Percentiles rank a stretch among this genome's conserved stretches.
These are phyloP conservation scores for Damaliscus lunatus DNA, from an alignment of 2,113 vertebrate species.

Conservation along the genomic window DNA sequence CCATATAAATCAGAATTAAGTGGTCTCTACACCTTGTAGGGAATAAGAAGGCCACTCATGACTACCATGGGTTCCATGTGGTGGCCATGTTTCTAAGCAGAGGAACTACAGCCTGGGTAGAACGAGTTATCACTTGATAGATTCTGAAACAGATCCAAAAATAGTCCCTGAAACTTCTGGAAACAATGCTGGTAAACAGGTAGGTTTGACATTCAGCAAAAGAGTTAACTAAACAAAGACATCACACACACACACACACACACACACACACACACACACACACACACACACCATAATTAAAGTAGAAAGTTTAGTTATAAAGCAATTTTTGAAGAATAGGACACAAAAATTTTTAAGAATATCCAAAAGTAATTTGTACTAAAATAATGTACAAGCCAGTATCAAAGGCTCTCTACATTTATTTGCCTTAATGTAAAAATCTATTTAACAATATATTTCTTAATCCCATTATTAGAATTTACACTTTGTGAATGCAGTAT, in stretches of 20 bases:
- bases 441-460: not conserved
- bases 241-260: not conserved
- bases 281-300: not conserved
- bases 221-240: not conserved
- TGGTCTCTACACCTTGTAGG: not conserved
- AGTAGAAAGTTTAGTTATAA: not conserved
- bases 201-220: not conserved
- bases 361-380: not conserved
- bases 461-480: not conserved
- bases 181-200: not conserved
- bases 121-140: not conserved
- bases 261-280: not conserved
- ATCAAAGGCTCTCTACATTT: not conserved
- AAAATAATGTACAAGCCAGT: not conserved
- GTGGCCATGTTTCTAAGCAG: not conserved
- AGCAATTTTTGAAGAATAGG: not conserved
- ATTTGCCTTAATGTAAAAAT: not conserved
- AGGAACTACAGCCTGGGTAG: not conserved
- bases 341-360: not conserved
- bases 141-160: not conserved
- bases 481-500: not conserved
- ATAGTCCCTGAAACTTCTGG: not conserved
- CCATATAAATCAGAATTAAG: not conserved
- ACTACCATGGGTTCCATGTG: not conserved
- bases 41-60: not conserved